Base-by-base conservation (phyloP, 2,888 invertebrate genomes). In the Drosophila borealis region DNA sequence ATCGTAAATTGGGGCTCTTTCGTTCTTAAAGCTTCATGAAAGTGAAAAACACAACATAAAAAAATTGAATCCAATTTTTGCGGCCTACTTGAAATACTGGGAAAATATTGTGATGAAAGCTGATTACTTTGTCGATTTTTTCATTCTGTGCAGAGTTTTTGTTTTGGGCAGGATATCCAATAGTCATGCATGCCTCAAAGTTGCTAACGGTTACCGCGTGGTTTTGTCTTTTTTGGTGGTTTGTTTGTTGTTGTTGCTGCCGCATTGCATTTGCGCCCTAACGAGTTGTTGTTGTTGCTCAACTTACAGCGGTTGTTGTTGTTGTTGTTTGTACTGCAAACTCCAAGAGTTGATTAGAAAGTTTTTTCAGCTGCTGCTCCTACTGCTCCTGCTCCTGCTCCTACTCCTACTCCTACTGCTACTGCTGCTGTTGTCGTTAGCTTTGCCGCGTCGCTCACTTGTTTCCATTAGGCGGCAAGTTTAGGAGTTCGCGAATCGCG, bases 291-390 rank as follows among this genome's bases (percentile, higher is more conserved):
- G 57, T 56, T 64, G 59, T 17, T 33, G 50, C 37, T 56, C 21
- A 51, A 60, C 46, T 62, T 25, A 21, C 48, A 48, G n/a, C 25
- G 25, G 8, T 17, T 53, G 70, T 37, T 71, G 41, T 50, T 71
- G 53, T 53, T 61, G 49, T 67, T 57, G 46, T 44, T 49, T 57
- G 44, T 42, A 59, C 51, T 71, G 68, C 78, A 55, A 82, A 75
- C 82, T 83, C 68, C 70, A 71, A 61, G 81, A 81, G 85, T 81
- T 83, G 85, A 85, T 83, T 83, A 83, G 85, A 85, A 83, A 81
- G 66, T 83, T 83, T 80, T 77, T 81, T 74, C 62, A 72, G 80
- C 76, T 70, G 69, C 67, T 48, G 61, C 63, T 44, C 37, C 34
- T 63, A 59, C 37, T 39, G 59, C 49, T 42, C 39, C 21, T 55